Conservation (phyloP, 2,797 vertebrate species). For the Spatula clypeata region DNA sequence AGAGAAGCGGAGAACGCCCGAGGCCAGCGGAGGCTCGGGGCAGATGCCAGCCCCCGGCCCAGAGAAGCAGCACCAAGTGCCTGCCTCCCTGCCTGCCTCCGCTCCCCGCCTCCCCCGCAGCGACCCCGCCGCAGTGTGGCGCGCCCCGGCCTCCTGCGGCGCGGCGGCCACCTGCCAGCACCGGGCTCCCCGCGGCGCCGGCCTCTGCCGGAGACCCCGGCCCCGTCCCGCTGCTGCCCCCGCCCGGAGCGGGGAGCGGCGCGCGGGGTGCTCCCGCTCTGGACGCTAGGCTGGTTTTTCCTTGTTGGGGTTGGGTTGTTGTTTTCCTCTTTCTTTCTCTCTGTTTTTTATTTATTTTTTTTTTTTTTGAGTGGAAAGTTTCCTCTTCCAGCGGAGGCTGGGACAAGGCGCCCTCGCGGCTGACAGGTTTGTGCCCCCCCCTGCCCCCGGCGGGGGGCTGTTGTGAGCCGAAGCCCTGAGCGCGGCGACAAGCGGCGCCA, state of each 20-base stretch:
- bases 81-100: too few species aligned
- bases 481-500: too few species aligned
- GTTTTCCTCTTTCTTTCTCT: too few species aligned
- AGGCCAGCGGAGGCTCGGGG: background rate
- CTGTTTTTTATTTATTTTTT: background rate
- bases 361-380: conserved; percentile 45
- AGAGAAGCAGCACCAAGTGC: background rate
- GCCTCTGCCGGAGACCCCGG: background rate
- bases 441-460: background rate
- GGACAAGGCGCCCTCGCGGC: background rate
- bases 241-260: too few species aligned
- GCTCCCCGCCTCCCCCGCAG: background rate
- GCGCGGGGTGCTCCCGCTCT: background rate
- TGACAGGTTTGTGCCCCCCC: conserved; percentile 17
- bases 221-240: too few species aligned
- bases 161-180: conserved; percentile 34
- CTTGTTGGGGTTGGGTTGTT: background rate
- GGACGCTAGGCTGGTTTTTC: conserved; percentile 51
- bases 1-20: background rate
- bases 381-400: background rate
- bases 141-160: background rate
- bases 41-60: background rate
- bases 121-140: background rate
- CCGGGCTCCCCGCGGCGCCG: conserved; percentile 18
- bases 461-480: background rate